A percentile compares a stretch with the other conserved stretches of the same genome.
phyloP scores from a whole-genome alignment of 2,797 vertebrate genomes.

The Catostomus latipinnis region DNA sequence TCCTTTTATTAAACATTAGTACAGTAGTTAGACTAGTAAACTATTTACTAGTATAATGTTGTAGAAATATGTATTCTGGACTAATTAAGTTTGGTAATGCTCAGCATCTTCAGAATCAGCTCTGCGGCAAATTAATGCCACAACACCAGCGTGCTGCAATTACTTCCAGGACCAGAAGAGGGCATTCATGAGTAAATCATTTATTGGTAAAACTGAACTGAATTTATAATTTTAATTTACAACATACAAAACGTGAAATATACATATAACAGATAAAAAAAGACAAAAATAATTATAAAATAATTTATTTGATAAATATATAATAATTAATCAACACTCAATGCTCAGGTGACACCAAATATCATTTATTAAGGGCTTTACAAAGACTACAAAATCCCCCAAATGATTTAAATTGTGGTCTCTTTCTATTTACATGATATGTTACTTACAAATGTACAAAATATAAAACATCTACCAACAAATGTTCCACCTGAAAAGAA shows the following conservation, averaged over 20 bases:
- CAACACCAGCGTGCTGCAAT: not conserved
- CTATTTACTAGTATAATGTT: too few relatives aligned
- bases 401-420: slow-evolving; percentile 99
- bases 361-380: slow-evolving; percentile 98
- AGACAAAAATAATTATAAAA: slow-evolving; percentile 80
- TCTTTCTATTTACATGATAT: slow-evolving; percentile 99
- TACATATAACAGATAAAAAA: slow-evolving; percentile 83
- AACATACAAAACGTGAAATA: slow-evolving; percentile 82
- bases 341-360: slow-evolving; percentile 90
- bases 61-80: too few relatives aligned
- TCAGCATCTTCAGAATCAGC: too few relatives aligned
- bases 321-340: slow-evolving; percentile 76
- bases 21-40: too few relatives aligned
- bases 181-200: slow-evolving; percentile 1
- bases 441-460: slow-evolving; percentile 99
- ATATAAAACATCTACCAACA: slow-evolving; percentile 99
- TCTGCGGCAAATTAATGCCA: too few relatives aligned
- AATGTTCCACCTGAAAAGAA: slow-evolving; percentile 93
- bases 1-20: too few relatives aligned
- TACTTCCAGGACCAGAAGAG: not conserved
- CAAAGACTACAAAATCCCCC: slow-evolving; percentile 99
- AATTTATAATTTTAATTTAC: slow-evolving; percentile 66
- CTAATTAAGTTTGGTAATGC: too few relatives aligned
- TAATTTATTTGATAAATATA: slow-evolving; percentile 67
- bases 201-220: slow-evolving; percentile 20